These are phyloP conservation scores for Chelmon rostratus DNA, from an alignment of 2,797 vertebrate species.

Conservation along the genomic window DNA sequence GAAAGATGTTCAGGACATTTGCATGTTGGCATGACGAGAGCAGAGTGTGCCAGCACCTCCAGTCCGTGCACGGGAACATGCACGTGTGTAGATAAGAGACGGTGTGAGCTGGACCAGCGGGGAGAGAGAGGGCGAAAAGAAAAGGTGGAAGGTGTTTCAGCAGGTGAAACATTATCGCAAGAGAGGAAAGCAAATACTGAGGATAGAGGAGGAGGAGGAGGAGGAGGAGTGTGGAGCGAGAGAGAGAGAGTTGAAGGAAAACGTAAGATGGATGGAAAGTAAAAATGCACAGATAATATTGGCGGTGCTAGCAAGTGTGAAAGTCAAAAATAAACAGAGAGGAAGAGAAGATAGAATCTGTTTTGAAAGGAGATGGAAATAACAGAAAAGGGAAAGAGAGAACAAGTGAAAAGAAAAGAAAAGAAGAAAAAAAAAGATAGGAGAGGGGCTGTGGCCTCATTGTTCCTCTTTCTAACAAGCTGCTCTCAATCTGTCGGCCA, in stretches of 20 bases:
- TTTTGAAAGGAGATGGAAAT: constrained; percentile 22
- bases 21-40: constrained; percentile 19
- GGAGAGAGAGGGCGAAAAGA: neutral
- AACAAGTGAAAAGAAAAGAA: constrained; percentile 7
- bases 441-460: constrained; percentile 77
- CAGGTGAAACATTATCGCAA: constrained; percentile 39
- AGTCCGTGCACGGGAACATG: neutral
- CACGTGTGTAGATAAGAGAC: neutral
- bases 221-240: constrained; percentile 16
- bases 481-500: constrained; percentile 87
- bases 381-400: neutral
- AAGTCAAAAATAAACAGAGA: constrained; percentile 20
- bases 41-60: neutral
- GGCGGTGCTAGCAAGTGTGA: constrained; percentile 7
- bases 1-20: constrained; percentile 26
- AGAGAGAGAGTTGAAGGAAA: constrained; percentile 17
- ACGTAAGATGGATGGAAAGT: constrained; percentile 19
- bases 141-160: constrained; percentile 13
- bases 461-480: constrained; percentile 86
- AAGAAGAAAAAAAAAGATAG: constrained; percentile 50
- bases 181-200: constrained; percentile 28
- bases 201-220: neutral
- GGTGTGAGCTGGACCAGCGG: neutral
- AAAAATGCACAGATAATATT: constrained; percentile 26
- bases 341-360: neutral